Evolutionary conservation across 2,888 invertebrate genomes (phyloP).

Genomic region (Coenonympha arcania): DNA sequence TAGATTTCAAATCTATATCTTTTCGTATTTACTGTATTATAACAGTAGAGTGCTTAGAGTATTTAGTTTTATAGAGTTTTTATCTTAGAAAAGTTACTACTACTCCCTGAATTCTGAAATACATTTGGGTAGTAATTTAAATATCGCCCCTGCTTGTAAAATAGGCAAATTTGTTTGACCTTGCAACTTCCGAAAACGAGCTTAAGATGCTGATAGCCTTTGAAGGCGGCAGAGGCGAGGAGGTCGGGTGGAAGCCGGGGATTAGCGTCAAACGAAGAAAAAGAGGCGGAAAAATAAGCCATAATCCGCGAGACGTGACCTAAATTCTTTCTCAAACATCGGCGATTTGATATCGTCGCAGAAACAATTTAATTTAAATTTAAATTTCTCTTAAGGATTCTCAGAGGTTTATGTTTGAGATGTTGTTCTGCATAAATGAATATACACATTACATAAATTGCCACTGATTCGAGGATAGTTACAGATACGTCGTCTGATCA

Average conservation of each 20-base stretch:
- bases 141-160: not conserved
- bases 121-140: too few relatives aligned
- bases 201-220: conserved; percentile 34
- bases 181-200: conserved; percentile 40
- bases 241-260: conserved; percentile 62
- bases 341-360: conserved; percentile 66
- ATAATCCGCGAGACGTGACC: conserved; percentile 72
- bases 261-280: conserved; percentile 72
- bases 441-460: not conserved
- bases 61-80: too few relatives aligned
- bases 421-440: not conserved
- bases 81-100: too few relatives aligned
- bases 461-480: too few relatives aligned
- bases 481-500: too few relatives aligned
- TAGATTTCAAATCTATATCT: too few relatives aligned
- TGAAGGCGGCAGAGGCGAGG: conserved; percentile 33
- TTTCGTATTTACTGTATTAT: too few relatives aligned
- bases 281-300: conserved; percentile 68
- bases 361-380: conserved; percentile 66
- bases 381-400: conserved; percentile 49
- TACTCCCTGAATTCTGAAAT: too few relatives aligned
- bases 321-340: conserved; percentile 68
- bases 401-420: not conserved
- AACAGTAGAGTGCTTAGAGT: too few relatives aligned
- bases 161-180: conserved; percentile 33